phyloP scores from a whole-genome alignment of 2,888 invertebrate species.

The Tetragonula carbonaria region DNA sequence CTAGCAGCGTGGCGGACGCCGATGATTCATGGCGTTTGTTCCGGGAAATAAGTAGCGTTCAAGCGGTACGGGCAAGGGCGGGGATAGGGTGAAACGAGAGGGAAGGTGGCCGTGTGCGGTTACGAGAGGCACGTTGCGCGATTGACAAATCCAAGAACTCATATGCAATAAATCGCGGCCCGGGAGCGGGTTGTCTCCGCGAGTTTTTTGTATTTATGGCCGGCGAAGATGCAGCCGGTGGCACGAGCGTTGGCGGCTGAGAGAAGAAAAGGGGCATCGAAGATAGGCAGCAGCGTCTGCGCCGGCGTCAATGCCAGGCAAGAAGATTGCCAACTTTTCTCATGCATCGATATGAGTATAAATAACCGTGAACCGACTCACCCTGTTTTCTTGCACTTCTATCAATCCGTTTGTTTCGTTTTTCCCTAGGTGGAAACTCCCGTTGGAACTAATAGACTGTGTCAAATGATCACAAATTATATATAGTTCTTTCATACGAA shows the following conservation, averaged over 20 bases:
- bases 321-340: constrained; percentile 75
- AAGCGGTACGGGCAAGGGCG: constrained; percentile 13
- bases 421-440: constrained; percentile 8
- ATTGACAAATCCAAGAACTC: constrained; percentile 83
- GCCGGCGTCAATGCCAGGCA: constrained; percentile 46
- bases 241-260: constrained; percentile 27
- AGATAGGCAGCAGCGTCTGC: constrained; percentile 43
- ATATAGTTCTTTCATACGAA: too few species aligned
- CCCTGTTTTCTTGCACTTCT: constrained; percentile 31
- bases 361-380: constrained; percentile 67
- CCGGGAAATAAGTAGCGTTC: constrained; percentile 70
- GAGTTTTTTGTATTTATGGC: constrained; percentile 77
- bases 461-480: background rate
- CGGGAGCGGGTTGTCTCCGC: constrained; percentile 60
- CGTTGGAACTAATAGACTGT: background rate
- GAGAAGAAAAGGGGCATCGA: constrained; percentile 32
- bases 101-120: constrained; percentile 42
- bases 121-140: constrained; percentile 49
- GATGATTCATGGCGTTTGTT: constrained; percentile 72
- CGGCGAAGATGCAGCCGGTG: constrained; percentile 61
- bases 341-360: constrained; percentile 79
- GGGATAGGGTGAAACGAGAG: constrained; percentile 17
- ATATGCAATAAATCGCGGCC: constrained; percentile 82
- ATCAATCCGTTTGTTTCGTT: constrained; percentile 58
- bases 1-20: constrained; percentile 17